Conservation (phyloP, 2,113 vertebrate species). For the Pimephales promelas region DNA sequence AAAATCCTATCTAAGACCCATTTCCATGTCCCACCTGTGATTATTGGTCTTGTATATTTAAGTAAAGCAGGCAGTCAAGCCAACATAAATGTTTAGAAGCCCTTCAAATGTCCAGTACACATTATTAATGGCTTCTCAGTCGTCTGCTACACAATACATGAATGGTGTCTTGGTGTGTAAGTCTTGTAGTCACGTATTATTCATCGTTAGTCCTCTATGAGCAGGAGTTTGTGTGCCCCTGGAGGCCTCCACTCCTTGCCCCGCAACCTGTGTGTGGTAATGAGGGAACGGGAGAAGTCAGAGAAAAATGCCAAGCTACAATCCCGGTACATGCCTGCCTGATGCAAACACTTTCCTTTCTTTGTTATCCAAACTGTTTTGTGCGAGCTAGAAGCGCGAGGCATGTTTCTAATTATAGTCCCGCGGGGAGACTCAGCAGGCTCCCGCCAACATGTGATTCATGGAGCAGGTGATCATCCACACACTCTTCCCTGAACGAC, state of each 20-base stretch:
- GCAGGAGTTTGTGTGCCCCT: slow-evolving; percentile 41
- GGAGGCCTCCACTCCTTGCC: slow-evolving; percentile 46
- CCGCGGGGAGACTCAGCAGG: slow-evolving; percentile 19
- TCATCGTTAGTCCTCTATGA: slow-evolving; percentile 18
- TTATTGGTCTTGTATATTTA: slow-evolving; percentile 12
- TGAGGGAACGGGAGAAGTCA: slow-evolving; percentile 56
- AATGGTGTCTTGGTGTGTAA: background rate
- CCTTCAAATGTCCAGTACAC: slow-evolving; percentile 26
- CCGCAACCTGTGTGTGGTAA: slow-evolving; percentile 73
- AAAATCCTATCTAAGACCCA: slow-evolving; percentile 16
- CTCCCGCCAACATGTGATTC: slow-evolving; percentile 33
- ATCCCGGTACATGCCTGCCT: slow-evolving; percentile 66
- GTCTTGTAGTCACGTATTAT: slow-evolving; percentile 11
- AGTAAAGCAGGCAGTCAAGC: slow-evolving; percentile 8
- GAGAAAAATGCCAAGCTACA: slow-evolving; percentile 57
- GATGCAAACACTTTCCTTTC: slow-evolving; percentile 73
- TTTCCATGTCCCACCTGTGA: slow-evolving; percentile 39
- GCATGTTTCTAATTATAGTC: slow-evolving; percentile 78
- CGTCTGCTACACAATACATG: slow-evolving; percentile 20
- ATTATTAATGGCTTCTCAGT: slow-evolving; percentile 19
- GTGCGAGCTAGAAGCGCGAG: slow-evolving; percentile 60
- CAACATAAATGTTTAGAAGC: slow-evolving; percentile 38
- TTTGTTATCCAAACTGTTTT: slow-evolving; percentile 74
- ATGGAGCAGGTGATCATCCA: slow-evolving; percentile 20
- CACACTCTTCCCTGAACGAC: slow-evolving; percentile 40